Base-by-base conservation (phyloP, 1,140 invertebrate species). In the Trachelipus rathkii region DNA sequence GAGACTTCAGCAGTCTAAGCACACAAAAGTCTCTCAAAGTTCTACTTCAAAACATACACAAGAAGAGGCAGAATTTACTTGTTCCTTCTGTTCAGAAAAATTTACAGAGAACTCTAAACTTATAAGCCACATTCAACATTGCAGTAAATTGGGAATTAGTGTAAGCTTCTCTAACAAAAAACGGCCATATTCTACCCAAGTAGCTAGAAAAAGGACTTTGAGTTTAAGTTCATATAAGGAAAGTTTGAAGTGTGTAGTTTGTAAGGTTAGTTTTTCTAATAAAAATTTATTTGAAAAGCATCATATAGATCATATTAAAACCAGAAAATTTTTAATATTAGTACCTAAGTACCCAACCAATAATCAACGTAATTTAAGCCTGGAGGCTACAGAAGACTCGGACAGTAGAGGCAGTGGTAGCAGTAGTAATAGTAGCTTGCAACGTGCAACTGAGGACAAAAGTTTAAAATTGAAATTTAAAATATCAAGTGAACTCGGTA, bases 331-430 rank as follows among this genome's bases (percentile, higher is more conserved):
- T 44, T 46, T 8, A 33, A 0, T 23, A 60, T 73, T 50, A 60
- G 45, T 15, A 23, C 71, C 23, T 50, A 73, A 73, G 72, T 53
- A 10, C 19, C 50, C 23, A 45, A 21, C 15, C 72, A 73, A 60
- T 43, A 53, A 73, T 60, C 72, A 11, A 45, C 46, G 4, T 33
- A 67, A 44, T 33, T 68, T 19, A 9, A 75, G 53, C 50, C 23
- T 44, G n/a, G 33, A 75, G 73, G 24, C 53, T 66, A 60, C 46
- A n/a, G 73, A 75, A 67, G 60, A 67, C 73, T 75, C 73, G 15
- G 68, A 75, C 43, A 75, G 73, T 13, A 60, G 73, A 15, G 44
- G 43, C 4, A 74, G 53, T 43, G 11, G 73, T 6, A 24, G 46
- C 46, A 24, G 44, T 10, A 43, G 60, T 44, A 21, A 21, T 0